Evolutionary conservation across 2,888 invertebrate species (phyloP).

Genomic region (Plagodis dolabraria): DNA sequence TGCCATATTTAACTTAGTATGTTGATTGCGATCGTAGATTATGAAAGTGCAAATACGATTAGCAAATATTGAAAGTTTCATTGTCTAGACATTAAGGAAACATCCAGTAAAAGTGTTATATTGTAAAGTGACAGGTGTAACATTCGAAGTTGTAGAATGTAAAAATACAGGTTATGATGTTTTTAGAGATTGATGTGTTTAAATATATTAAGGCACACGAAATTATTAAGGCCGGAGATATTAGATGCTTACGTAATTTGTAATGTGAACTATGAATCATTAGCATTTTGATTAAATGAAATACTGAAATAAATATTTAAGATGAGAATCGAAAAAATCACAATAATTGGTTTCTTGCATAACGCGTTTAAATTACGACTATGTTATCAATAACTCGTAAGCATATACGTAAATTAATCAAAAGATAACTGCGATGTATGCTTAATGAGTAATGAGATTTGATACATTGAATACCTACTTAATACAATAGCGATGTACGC

Average conservation of each 20-base stretch:
- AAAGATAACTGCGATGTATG: background rate
- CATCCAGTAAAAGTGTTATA: constrained; percentile 55
- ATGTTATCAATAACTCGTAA: background rate
- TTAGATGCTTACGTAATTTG: constrained; percentile 25
- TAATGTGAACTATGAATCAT: constrained; percentile 26
- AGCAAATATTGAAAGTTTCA: constrained; percentile 64
- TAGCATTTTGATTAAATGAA: constrained; percentile 30
- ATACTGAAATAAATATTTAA: constrained; percentile 25
- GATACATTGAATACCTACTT: too few species aligned
- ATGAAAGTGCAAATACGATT: constrained; percentile 77
- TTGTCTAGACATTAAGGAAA: constrained; percentile 61
- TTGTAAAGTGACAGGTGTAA: constrained; percentile 41
- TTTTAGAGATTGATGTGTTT: constrained; percentile 8
- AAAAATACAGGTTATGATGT: constrained; percentile 10
- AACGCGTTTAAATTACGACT: background rate
- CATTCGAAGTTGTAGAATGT: constrained; percentile 24
- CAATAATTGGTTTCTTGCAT: constrained; percentile 36
- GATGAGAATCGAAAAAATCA: constrained; percentile 58
- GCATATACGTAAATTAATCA: background rate
- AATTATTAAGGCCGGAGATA: constrained; percentile 22
- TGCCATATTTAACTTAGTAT: constrained; percentile 66
- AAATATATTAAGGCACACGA: constrained; percentile 5
- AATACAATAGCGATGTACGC: too few species aligned
- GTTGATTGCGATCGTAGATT: constrained; percentile 59
- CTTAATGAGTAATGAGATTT: too few species aligned